Percentiles rank a stretch among this genome's conserved stretches.
These are phyloP conservation scores for Parasteatoda tepidariorum DNA, from an alignment of 1,140 invertebrate species.

Conservation along the genomic window DNA sequence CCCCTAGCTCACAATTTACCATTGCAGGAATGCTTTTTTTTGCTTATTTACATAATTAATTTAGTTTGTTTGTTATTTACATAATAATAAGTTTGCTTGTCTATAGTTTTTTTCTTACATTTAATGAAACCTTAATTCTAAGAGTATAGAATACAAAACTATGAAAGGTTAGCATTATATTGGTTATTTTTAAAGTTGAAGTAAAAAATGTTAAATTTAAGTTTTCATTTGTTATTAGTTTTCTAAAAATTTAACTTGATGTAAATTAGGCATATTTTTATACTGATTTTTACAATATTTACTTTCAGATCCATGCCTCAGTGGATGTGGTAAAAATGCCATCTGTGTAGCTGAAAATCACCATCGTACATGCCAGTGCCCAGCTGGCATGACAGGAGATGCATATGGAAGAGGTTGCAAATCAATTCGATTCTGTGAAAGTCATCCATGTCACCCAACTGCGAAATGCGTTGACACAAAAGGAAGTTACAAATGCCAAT, in stretches of 20 bases:
- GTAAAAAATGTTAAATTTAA: background rate
- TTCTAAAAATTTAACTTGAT: background rate
- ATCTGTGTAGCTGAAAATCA: slow-evolving; percentile 88
- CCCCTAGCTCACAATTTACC: no score
- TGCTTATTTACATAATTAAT: no score
- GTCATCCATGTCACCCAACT: slow-evolving; percentile 83
- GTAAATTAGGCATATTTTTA: no score
- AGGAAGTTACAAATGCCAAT: slow-evolving; percentile 78
- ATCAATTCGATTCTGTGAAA: slow-evolving; percentile 72
- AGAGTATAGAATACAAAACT: background rate
- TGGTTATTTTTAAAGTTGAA: background rate
- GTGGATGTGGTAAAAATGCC: slow-evolving; percentile 82
- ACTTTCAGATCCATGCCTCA: slow-evolving; percentile 74
- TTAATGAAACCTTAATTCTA: background rate
- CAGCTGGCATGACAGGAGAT: slow-evolving; percentile 71
- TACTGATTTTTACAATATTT: no score
- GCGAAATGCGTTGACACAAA: slow-evolving; percentile 80
- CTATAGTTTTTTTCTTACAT: no score
- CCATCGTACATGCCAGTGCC: slow-evolving; percentile 80
- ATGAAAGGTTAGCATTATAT: background rate
- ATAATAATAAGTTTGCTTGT: no score
- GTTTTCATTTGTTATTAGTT: background rate
- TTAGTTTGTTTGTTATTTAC: no score
- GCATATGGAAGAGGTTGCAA: slow-evolving; percentile 71
- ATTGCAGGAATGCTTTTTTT: no score